A percentile compares a stretch with the other conserved stretches of the same genome.
Conservation (phyloP, 2,888 invertebrate species). For the Cryptocephalus primarius region DNA sequence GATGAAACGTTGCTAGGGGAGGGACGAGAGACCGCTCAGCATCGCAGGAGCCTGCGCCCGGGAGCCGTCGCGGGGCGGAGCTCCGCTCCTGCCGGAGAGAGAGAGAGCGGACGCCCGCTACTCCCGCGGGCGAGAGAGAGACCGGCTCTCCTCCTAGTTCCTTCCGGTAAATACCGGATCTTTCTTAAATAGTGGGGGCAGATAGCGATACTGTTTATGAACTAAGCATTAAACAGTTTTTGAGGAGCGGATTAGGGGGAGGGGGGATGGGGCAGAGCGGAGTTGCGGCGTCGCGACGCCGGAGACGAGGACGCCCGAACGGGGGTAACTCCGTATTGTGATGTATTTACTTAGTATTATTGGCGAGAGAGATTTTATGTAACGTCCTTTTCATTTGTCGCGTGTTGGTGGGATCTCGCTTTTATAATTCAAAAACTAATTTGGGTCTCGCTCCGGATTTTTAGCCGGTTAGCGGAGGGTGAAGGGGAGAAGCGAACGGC, state of each 20-base stretch:
- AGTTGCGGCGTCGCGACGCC: not conserved
- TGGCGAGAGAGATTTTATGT: slow-evolving; percentile 22
- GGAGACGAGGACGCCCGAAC: slow-evolving; percentile 3
- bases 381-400: slow-evolving; percentile 24
- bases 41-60: slow-evolving; percentile 15
- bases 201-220: slow-evolving; percentile 36
- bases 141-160: slow-evolving; percentile 8
- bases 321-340: slow-evolving; percentile 23
- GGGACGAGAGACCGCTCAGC: slow-evolving; percentile 21
- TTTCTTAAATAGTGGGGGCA: slow-evolving; percentile 29
- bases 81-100: slow-evolving; percentile 3
- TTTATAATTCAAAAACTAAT: slow-evolving; percentile 22
- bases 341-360: slow-evolving; percentile 27
- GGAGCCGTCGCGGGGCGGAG: slow-evolving; percentile 15
- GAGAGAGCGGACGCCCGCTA: slow-evolving; percentile 6
- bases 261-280: slow-evolving; percentile 4
- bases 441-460: slow-evolving; percentile 8
- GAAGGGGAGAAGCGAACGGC: not conserved
- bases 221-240: slow-evolving; percentile 37
- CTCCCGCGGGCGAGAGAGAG: slow-evolving; percentile 7
- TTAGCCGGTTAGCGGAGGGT: slow-evolving; percentile 9
- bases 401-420: slow-evolving; percentile 15
- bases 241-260: slow-evolving; percentile 34
- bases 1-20: slow-evolving; percentile 33
- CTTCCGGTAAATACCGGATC: slow-evolving; percentile 26